Evolutionary conservation across 2,797 vertebrate species (phyloP), one percentile per base, ranked within the genome.

Genomic region (Spinibarbus caldwelli): DNA sequence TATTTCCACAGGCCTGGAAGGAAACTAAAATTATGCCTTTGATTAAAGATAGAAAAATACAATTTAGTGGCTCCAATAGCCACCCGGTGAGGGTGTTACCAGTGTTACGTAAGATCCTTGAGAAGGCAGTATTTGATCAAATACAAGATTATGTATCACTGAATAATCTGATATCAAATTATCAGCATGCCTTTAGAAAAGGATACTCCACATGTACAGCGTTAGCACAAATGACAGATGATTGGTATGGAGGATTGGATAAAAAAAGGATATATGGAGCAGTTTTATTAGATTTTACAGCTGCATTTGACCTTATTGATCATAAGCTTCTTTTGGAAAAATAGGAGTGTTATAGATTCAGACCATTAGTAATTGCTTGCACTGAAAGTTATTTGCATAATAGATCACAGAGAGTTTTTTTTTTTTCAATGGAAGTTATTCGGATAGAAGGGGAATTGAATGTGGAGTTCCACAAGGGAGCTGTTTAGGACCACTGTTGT

Each of bases 401-500:
- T 43, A n/a, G n/a, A n/a, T n/a, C 10, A 43, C 38, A 38, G 38
- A 38, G 38, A 15, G n/a, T n/a, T n/a, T n/a, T n/a, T n/a, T n/a
- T n/a, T n/a, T n/a, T n/a, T n/a, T n/a, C n/a, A n/a, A n/a, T 17
- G 10, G 15, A 47, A 47, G 45, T 47, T 47, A 47, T 34, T 47
- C 29, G 1, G 38, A 62, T 23, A 43, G 78, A 14, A 62, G 78
- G 59, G 34, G 17, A 38, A 26, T 78, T 29, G 62, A 72, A 52
- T 79, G 83, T 71, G 38, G 47, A 41, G 47, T 85, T 54, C 49
- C 36, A 6, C 64, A 64, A 64, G 54, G 54, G 23, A 57, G 23
- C 54, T 38, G 38, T 38, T 38, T 38, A 7, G 38, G 38, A 8
- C 38, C 38, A 38, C 38, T 38, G 38, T 38, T 38, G 38, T 38